These are phyloP conservation scores for Acanthurus leucopareius DNA, from an alignment of 2,797 vertebrate genomes.

Conservation along the genomic window DNA sequence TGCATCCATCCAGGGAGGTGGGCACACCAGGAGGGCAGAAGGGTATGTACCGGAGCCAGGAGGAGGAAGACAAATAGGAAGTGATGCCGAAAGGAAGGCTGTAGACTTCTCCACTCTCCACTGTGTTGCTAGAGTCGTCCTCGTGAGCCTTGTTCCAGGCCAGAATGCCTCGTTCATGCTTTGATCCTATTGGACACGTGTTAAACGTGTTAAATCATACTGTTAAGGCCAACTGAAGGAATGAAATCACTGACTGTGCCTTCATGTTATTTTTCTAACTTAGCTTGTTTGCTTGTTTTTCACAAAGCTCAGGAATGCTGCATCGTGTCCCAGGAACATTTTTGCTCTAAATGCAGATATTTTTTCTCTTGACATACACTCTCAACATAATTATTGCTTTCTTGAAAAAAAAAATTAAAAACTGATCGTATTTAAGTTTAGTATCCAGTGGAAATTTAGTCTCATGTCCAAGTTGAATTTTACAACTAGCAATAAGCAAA, in stretches of 20 bases:
- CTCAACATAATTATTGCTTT: neutral
- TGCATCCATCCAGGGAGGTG: constrained; percentile 29
- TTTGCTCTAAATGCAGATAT: neutral
- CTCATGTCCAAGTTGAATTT: neutral
- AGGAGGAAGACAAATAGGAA: constrained; percentile 78
- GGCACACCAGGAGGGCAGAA: constrained; percentile 86
- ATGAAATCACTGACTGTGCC: constrained; percentile 1
- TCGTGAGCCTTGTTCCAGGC: constrained; percentile 89
- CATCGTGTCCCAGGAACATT: neutral
- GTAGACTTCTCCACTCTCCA: constrained; percentile 87
- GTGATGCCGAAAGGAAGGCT: constrained; percentile 91
- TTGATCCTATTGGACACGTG: constrained; percentile 85
- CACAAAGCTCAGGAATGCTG: neutral
- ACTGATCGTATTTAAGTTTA: neutral
- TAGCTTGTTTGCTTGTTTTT: neutral
- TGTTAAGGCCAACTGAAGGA: neutral
- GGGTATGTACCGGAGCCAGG: constrained; percentile 88
- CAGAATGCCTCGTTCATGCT: constrained; percentile 90
- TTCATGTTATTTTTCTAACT: neutral
- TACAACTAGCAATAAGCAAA: neutral
- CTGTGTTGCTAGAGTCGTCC: constrained; percentile 74
- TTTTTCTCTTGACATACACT: neutral
- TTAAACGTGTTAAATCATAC: constrained; percentile 24
- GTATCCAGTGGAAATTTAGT: neutral
- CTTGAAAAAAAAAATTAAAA: neutral